Evolutionary conservation across 2,113 vertebrate genomes (phyloP).

Genomic region (Sporophila hypoxantha): DNA sequence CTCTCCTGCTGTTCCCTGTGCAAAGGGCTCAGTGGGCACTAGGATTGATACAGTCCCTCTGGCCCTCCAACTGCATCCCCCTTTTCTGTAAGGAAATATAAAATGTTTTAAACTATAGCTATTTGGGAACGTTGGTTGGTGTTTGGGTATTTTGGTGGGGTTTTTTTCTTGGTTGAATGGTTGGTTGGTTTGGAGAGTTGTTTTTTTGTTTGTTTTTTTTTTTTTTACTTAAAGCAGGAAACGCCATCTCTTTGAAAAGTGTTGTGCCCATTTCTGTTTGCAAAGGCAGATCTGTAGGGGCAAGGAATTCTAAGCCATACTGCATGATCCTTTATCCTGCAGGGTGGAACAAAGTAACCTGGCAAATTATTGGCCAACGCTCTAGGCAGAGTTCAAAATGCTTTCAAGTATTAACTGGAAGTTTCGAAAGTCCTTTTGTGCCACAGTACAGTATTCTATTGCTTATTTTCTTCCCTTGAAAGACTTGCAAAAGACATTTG

Average conservation of each 20-base stretch:
- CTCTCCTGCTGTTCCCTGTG: neutral
- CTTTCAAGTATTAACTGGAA: constrained; percentile 21
- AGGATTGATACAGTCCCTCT: neutral
- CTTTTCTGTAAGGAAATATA: neutral
- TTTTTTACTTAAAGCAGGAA: neutral
- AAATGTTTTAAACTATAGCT: neutral
- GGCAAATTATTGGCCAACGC: neutral
- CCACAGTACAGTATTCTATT: neutral
- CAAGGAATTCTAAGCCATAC: neutral
- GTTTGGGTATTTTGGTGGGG: neutral
- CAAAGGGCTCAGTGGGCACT: fast-evolving
- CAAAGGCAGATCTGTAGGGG: neutral
- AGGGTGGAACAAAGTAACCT: neutral
- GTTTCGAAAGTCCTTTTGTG: constrained; percentile 18
- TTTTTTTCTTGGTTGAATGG: neutral
- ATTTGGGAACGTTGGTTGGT: neutral
- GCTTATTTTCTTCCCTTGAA: neutral
- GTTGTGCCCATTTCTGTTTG: neutral
- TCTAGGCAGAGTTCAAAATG: neutral
- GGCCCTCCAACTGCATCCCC: neutral
- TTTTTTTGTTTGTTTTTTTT: too few relatives aligned
- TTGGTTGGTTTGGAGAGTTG: neutral
- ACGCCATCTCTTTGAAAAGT: neutral
- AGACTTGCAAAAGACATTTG: constrained; percentile 11
- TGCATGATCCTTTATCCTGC: neutral